Conservation (phyloP, 2,113 vertebrate species). For the Mobula hypostoma region DNA sequence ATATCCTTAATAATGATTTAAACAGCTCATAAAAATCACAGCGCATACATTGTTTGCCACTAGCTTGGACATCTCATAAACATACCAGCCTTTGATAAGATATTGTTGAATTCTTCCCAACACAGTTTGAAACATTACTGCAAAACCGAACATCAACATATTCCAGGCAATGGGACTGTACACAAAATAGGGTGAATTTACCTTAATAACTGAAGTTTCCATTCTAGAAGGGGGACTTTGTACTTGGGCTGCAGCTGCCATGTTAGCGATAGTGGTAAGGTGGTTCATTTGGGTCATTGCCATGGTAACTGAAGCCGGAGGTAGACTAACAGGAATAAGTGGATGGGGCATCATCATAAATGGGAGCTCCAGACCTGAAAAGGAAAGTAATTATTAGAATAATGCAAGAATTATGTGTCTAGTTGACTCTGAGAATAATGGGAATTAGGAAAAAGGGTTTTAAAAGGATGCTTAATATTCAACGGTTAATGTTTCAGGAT, state of each 20-base stretch:
- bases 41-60: not conserved
- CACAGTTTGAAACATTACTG: not conserved
- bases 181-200: slow-evolving; percentile 47
- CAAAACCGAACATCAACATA: not conserved
- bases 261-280: slow-evolving; percentile 97
- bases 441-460: not conserved
- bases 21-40: not conserved
- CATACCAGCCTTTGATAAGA: not conserved
- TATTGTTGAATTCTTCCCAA: not conserved
- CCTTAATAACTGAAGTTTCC: slow-evolving; percentile 98
- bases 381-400: slow-evolving; percentile 45
- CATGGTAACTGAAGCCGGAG: slow-evolving; percentile 98
- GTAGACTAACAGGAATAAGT: slow-evolving; percentile 96
- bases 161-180: not conserved
- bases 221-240: slow-evolving; percentile 90
- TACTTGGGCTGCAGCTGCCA: slow-evolving; percentile 94
- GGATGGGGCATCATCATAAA: slow-evolving; percentile 99
- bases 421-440: not conserved
- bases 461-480: not conserved
- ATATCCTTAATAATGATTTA: not conserved
- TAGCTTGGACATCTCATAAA: not conserved
- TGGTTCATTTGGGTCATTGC: slow-evolving; percentile 99
- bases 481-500: not conserved
- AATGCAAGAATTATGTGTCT: not conserved
- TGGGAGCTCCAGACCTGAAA: slow-evolving; percentile 89